Conservation (phyloP, 2,797 vertebrate genomes). For the Macropodus opercularis region DNA sequence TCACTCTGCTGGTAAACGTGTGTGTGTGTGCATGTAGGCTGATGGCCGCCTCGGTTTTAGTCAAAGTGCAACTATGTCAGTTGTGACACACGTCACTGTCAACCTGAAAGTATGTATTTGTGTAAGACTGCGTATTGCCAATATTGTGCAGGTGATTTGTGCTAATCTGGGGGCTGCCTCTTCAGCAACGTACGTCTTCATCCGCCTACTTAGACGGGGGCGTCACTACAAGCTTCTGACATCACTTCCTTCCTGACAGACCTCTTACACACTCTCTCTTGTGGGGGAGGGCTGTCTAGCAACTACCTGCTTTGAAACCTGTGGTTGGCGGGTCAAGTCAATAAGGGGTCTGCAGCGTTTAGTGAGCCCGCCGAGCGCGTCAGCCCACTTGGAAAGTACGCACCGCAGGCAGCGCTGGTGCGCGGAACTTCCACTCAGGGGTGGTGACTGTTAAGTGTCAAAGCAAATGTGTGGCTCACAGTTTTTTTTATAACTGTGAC, state of each 20-base stretch:
- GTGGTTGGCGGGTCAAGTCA: conserved; percentile 30
- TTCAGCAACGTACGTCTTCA: not conserved
- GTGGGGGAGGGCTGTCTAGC: conserved; percentile 5
- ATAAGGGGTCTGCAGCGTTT: conserved; percentile 23
- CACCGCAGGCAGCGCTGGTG: not conserved
- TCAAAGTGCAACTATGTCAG: conserved; percentile 36
- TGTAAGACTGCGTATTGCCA: not conserved
- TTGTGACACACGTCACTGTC: not conserved
- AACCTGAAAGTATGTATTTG: not conserved
- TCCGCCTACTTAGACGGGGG: conserved; percentile 2
- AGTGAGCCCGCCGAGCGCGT: not conserved
- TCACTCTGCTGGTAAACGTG: conserved; percentile 61
- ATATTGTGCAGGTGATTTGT: not conserved
- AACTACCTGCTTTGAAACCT: not conserved
- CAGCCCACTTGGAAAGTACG: conserved; percentile 76
- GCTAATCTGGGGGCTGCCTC: not conserved
- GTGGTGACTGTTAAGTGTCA: conserved; percentile 12
- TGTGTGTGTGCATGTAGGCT: conserved; percentile 43
- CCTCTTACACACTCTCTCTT: not conserved
- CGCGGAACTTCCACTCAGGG: conserved; percentile 63
- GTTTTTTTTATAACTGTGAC: not conserved
- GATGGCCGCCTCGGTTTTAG: conserved; percentile 5
- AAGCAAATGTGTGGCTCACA: not conserved
- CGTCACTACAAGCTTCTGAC: not conserved
- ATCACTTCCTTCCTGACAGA: conserved; percentile 67